These are phyloP conservation scores for Drosophila teissieri DNA, from an alignment of 1,140 invertebrate genomes.

Conservation along the genomic window DNA sequence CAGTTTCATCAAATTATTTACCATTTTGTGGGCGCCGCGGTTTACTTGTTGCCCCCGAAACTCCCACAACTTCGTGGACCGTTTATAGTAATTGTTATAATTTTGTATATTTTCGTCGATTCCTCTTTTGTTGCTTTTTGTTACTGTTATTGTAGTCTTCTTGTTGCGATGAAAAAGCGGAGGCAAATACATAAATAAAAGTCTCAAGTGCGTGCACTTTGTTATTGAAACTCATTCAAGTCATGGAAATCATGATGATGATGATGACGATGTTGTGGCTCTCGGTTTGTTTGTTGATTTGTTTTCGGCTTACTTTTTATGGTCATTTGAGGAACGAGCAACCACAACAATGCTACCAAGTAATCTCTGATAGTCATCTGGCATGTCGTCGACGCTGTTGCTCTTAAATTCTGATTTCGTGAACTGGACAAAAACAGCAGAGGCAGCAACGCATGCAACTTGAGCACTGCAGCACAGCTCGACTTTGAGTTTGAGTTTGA, in stretches of 20 bases:
- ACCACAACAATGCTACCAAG: conserved; percentile 57
- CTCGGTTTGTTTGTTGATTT: conserved; percentile 57
- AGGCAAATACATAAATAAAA: conserved; percentile 74
- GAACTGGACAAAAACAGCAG: conserved; percentile 48
- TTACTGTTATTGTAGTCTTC: conserved; percentile 35
- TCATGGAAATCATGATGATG: conserved; percentile 60
- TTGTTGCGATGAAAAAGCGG: conserved; percentile 23
- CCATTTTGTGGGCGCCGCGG: conserved; percentile 40
- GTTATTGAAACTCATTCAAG: conserved; percentile 80
- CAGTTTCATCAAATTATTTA: conserved; percentile 42
- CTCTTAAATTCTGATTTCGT: conserved; percentile 82
- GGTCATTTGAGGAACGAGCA: conserved; percentile 58
- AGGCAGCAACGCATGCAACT: conserved; percentile 63
- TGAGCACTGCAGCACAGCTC: conserved; percentile 34
- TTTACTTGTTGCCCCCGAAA: not conserved
- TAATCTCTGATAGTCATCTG: conserved; percentile 79
- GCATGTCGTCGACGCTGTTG: conserved; percentile 50
- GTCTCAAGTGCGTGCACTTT: conserved; percentile 80
- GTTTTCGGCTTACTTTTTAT: conserved; percentile 67
- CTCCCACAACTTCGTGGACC: conserved; percentile 29
- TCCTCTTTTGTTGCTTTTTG: conserved; percentile 32
- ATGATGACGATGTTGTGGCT: conserved; percentile 44
- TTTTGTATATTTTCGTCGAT: conserved; percentile 65
- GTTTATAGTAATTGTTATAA: conserved; percentile 80
- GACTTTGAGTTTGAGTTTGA: conserved; percentile 46